Percentiles rank a stretch among this genome's conserved stretches.
Conservation (phyloP, 2,888 invertebrate genomes). For the Ariolimax columbianus region DNA sequence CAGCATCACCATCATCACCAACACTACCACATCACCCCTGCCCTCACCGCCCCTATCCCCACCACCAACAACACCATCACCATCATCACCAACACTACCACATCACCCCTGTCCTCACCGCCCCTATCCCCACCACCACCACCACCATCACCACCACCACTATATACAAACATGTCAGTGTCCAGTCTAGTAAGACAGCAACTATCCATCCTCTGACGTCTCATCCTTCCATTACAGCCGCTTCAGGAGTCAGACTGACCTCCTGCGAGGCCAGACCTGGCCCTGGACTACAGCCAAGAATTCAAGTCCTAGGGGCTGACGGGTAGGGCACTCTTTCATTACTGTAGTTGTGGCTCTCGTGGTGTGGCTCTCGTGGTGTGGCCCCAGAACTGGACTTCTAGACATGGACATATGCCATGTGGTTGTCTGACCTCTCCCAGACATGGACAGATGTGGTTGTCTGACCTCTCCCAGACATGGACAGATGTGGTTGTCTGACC, state of each 20-base stretch:
- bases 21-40: neutral
- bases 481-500: no score
- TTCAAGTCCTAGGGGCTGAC: constrained; percentile 26
- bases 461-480: no score
- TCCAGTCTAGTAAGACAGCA: no score
- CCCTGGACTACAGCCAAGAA: constrained; percentile 27
- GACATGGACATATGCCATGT: no score
- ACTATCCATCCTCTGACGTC: no score
- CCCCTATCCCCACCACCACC: neutral
- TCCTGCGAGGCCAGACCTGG: constrained; percentile 49
- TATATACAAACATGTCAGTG: neutral
- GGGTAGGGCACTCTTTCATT: no score
- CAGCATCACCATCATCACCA: neutral
- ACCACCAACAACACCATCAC: neutral
- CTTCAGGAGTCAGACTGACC: constrained; percentile 34
- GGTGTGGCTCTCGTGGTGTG: no score
- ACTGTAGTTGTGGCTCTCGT: no score
- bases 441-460: no score
- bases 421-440: no score
- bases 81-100: neutral
- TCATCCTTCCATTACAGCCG: constrained; percentile 20
- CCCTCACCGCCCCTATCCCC: neutral
- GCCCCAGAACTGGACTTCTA: no score
- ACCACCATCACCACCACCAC: neutral
- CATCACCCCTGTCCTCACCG: neutral